These are phyloP conservation scores for Gallinago solitaria DNA, from an alignment of 2,797 vertebrate genomes.

Conservation along the genomic window DNA sequence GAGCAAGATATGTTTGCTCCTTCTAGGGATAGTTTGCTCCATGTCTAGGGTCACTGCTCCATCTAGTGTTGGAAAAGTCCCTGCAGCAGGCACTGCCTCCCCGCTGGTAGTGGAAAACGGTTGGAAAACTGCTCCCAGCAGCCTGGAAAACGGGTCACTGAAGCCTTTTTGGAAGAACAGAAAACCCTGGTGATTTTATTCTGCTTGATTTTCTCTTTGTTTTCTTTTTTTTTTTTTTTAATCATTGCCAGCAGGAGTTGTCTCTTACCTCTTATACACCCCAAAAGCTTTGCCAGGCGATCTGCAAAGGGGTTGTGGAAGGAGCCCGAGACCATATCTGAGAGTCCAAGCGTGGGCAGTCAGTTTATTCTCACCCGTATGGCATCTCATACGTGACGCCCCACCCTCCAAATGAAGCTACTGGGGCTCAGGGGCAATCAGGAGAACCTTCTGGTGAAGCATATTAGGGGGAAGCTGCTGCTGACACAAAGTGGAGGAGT, in stretches of 20 bases:
- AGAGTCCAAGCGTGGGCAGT: rapidly evolving
- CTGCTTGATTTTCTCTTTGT: not conserved
- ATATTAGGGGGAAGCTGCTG: not conserved
- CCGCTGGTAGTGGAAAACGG: rapidly evolving
- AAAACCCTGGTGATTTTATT: not conserved
- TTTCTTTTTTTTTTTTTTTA: not conserved
- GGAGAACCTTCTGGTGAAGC: not conserved
- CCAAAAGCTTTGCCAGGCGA: not conserved
- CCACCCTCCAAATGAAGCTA: not conserved
- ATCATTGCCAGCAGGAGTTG: not conserved
- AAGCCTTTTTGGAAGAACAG: not conserved
- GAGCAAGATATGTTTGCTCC: rapidly evolving
- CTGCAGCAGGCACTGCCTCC: not conserved
- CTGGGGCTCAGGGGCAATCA: not conserved
- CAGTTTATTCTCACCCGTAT: not conserved
- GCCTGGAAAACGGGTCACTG: not conserved
- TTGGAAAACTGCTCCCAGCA: too few relatives aligned
- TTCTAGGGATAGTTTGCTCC: not conserved
- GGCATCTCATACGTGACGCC: rapidly evolving
- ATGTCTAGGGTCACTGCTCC: slow-evolving; percentile 51
- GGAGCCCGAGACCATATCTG: rapidly evolving
- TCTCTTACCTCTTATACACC: rapidly evolving
- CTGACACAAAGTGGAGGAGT: not conserved
- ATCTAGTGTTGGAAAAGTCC: slow-evolving; percentile 48
- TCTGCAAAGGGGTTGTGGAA: not conserved